These are phyloP conservation scores for Nannoperca obscura DNA, from an alignment of 2,797 vertebrate species.

Conservation along the genomic window DNA sequence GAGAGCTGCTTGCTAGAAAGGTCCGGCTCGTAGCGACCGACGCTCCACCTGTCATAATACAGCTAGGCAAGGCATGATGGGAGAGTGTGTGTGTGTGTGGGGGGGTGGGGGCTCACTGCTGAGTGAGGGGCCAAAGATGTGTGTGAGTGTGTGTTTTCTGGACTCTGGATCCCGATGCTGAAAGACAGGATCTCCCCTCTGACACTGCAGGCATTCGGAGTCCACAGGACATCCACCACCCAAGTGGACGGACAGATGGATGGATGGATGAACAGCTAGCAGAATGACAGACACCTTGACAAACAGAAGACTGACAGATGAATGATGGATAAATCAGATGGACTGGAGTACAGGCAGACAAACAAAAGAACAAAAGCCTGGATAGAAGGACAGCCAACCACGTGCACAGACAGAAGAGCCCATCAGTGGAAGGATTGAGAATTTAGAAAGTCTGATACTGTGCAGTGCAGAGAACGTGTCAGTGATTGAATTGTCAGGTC, in stretches of 20 bases:
- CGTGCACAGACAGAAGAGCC: constrained; percentile 17
- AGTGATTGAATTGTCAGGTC: constrained; percentile 48
- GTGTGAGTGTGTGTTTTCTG: constrained; percentile 49
- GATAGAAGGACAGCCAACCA: constrained; percentile 12
- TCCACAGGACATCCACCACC: constrained; percentile 80
- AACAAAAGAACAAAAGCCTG: background rate
- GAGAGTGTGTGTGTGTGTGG: constrained; percentile 52
- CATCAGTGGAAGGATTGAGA: background rate
- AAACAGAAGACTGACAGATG: constrained; percentile 24
- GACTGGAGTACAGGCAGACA: background rate
- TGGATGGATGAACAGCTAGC: constrained; percentile 18
- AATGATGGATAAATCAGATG: constrained; percentile 5
- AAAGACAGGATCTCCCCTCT: constrained; percentile 86
- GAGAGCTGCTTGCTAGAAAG: constrained; percentile 55
- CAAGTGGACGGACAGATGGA: constrained; percentile 72
- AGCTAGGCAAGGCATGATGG: constrained; percentile 71
- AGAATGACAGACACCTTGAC: constrained; percentile 31
- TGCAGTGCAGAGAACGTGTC: constrained; percentile 43
- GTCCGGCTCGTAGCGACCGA: constrained; percentile 70
- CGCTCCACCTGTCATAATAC: constrained; percentile 88
- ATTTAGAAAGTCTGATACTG: constrained; percentile 28
- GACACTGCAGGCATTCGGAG: constrained; percentile 72
- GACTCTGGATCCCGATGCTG: constrained; percentile 79
- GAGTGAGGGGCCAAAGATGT: constrained; percentile 57
- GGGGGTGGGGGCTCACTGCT: constrained; percentile 38